Evolutionary conservation across 2,113 vertebrate species (phyloP), one percentile per base, ranked within the genome.

Genomic region (Thryonomys swinderianus): DNA sequence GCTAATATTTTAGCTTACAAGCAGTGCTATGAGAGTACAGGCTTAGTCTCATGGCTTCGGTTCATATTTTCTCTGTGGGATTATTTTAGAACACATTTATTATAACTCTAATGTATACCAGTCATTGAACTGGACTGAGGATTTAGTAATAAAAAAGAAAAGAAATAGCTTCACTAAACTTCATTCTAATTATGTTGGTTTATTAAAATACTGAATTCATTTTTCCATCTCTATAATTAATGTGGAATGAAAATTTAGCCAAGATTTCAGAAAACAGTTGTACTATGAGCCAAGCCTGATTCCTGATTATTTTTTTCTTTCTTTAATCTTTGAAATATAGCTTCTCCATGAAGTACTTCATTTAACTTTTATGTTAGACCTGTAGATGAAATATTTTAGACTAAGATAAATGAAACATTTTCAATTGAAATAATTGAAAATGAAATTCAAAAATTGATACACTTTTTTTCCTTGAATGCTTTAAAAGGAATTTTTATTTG

Each of bases 61-160:
- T 9, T 73, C 42, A 34, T 69, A 2, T 21, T 85, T 62, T 84
- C 95, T 76, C n/a, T 6, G 30, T 23, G 37, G 11, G 5, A 79
- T 84, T 83, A 80, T 71, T 90, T 93, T 81, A 87, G 92, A 94
- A 80, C 37, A 57, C 9, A 78, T 88, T 93, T 90, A 48, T 87
- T 71, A 84, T 88, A 37, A 34, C 8, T 89, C 32, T 79, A 80
- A 87, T 76, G 51, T 37, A 59, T 62, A 5, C 18, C 27, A 87
- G 17, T 12, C 4, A 76, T 59, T 81, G 53, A 90, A 81, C 0
- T 85, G 51, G n/a, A 21, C 23, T 61, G 16, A n/a, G 34, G 55
- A 87, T 51, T 73, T 40, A 53, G 20, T 53, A 95, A 83, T 76
- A 9, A 83, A 94, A 51, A 96, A 40, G 27, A 37, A 76, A 87